phyloP scores from a whole-genome alignment of 2,113 vertebrate species.

The Rousettus leschenaultii region DNA sequence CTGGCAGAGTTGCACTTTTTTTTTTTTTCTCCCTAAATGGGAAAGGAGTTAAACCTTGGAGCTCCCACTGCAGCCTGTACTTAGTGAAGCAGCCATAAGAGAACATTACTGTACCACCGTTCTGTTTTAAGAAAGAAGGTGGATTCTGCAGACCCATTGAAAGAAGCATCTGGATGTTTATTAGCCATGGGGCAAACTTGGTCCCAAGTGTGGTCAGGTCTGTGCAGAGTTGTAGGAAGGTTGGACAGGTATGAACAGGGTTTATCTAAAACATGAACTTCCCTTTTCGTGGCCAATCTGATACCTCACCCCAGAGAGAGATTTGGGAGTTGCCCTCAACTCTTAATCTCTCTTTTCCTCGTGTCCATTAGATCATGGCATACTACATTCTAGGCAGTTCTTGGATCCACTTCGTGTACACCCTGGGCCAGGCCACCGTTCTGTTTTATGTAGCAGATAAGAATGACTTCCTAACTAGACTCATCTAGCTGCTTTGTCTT shows the following conservation, averaged over 20 bases:
- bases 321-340: neutral
- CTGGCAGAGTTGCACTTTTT: too few species aligned
- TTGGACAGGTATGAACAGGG: fast-evolving
- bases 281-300: neutral
- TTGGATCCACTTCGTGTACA: fast-evolving
- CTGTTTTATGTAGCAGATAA: neutral
- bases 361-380: neutral
- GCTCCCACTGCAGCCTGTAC: neutral
- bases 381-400: neutral
- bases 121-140: neutral
- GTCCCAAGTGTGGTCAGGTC: fast-evolving
- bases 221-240: neutral
- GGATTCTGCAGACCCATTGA: too few species aligned
- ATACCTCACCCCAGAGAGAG: neutral
- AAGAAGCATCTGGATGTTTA: neutral
- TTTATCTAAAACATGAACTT: neutral
- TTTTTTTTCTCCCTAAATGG: too few species aligned
- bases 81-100: neutral
- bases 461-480: neutral
- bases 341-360: neutral
- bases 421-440: neutral
- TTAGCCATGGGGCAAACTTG: fast-evolving
- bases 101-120: too few species aligned
- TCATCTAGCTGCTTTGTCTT: neutral
- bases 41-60: too few species aligned